Base-by-base conservation (phyloP, 2,113 vertebrate species). In the Abramis brama region DNA sequence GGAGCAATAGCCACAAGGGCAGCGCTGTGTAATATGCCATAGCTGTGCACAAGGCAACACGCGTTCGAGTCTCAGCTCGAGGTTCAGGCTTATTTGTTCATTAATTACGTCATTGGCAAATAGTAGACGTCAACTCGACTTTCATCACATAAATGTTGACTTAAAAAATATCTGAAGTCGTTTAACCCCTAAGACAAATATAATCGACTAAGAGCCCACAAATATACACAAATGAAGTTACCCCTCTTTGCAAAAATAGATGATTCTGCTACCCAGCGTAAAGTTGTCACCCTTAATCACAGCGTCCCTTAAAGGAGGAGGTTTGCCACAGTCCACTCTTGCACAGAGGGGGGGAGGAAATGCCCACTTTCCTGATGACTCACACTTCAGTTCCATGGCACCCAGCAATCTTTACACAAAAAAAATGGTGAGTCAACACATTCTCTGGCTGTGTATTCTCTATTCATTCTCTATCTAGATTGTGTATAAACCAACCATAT, bases 231-330 rank as follows among this genome's bases (percentile, higher is more conserved):
- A 57, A 70, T 70, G 59, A 89, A 94, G 94, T 93, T 96, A 99
- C 98, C 98, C 98, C 95, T 99, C 96, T 93, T 97, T 98, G 94
- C 98, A 99, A 21, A 85, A 93, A 85, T 98, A 99, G 91, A 96
- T 95, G 91, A 98, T 94, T 0, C 82, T 94, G 93, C 90, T 96
- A 84, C 96, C 97, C 89, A 97, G 95, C 60, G 96, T 97, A 70
- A 96, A 97, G 92, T 96, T 96, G 81, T 91, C 93, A 60, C 98
- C 97, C 0, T 52, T 90, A 57, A 92, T 89, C 82, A 93, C 75
- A 0, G 97, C 97, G 3, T 98, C 96, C 89, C 89, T 95, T 89
- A 99, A 94, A 57, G 91, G 6, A 0, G 97, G 97, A 0, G 98
- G 98, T 17, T 94, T 89, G 12, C 94, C 95, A 84, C 98, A 99